Base-by-base conservation (phyloP, 2,888 invertebrate species). In the Erebia ligea region DNA sequence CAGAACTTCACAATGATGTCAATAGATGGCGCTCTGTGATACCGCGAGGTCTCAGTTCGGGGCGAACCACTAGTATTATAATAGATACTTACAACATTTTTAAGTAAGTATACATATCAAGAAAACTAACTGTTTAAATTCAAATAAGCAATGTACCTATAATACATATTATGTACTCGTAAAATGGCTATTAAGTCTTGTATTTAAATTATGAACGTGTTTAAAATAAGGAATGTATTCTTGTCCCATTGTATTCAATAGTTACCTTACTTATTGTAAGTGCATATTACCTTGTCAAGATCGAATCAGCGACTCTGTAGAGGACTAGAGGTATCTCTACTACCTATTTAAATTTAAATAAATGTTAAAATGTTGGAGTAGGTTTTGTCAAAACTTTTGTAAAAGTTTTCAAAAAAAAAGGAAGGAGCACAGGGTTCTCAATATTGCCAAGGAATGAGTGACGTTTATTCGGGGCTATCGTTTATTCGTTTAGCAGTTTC, bases 231-330 rank as follows among this genome's bases (percentile, higher is more conserved):
- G 54, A 54, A 54, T 54, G 19, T 54, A 19, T 19, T 54, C 54
- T 54, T 19, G 17, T 54, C 54, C 54, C 19, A 54, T 54, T 54
- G 54, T 54, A 54, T 54, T 54, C 54, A 19, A 54, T 54, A n/a
- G n/a, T n/a, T n/a, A 54, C 19, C 10, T 54, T 54, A 54, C 19
- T 54, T 19, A 54, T 19, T 54, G 52, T 52, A 54, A 54, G 54
- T 19, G 19, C 54, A 54, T 54, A 52, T 54, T 19, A 54, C 19
- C 10, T 54, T 54, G 54, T 54, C 19, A 54, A 54, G 54, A 54
- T 54, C 17, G 19, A 54, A 54, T 54, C 54, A 19, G 54, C 54
- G 54, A 50, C 50, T n/a, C 1, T 5, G 50, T n/a, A 50, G 45
- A 13, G 2, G 34, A 34, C 5, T 34, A 34, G 34, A 34, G 6